Conservation (phyloP, 2,888 invertebrate genomes). For the Hermodice carunculata region DNA sequence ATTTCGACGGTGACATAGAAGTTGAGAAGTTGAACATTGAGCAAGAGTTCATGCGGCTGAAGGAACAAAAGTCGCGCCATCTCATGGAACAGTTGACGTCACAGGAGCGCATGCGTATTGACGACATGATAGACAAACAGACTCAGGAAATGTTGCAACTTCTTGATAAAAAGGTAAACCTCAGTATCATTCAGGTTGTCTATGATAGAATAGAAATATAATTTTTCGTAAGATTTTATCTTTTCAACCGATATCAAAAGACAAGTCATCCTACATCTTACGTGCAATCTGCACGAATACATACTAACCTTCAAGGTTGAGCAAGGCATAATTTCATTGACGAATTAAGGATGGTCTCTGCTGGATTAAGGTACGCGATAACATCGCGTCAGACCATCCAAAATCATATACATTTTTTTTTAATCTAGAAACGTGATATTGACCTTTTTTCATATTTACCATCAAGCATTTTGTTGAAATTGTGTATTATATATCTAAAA, state of each 20-base stretch:
- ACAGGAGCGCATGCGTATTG: conserved; percentile 24
- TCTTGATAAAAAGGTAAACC: conserved; percentile 40
- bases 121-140: conserved; percentile 36
- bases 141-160: conserved; percentile 38
- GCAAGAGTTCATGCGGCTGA: conserved; percentile 75
- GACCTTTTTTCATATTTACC: too few relatives aligned
- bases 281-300: background rate
- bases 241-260: too few relatives aligned
- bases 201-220: too few relatives aligned
- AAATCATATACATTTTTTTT: too few relatives aligned
- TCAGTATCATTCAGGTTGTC: too few relatives aligned
- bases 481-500: too few relatives aligned
- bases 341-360: background rate
- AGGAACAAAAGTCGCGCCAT: conserved; percentile 80
- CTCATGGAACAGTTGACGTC: conserved; percentile 46
- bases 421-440: too few relatives aligned
- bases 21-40: conserved; percentile 50
- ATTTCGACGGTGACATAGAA: conserved; percentile 24
- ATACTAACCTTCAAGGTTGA: background rate
- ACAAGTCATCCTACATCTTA: too few relatives aligned
- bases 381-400: too few relatives aligned
- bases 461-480: too few relatives aligned
- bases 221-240: too few relatives aligned
- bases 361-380: too few relatives aligned
- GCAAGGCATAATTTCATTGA: background rate